Evolutionary conservation across 1,140 invertebrate species (phyloP).

Genomic region (Hydropsyche tenuis): DNA sequence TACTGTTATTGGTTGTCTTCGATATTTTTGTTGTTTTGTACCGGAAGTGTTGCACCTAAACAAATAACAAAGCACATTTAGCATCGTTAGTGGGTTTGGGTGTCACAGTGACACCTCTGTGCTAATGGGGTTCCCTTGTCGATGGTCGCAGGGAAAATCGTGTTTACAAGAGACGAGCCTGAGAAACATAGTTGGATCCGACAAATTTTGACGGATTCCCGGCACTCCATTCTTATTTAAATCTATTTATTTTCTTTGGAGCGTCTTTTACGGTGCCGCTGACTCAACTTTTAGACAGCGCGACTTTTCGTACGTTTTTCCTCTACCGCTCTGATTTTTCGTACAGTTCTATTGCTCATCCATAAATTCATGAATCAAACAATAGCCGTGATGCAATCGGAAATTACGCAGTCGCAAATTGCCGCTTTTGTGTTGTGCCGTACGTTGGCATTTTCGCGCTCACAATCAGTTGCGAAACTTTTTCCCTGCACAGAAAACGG

Average conservation of each 20-base stretch:
- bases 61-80: conserved; percentile 27
- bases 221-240: background rate
- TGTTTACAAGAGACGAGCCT: conserved; percentile 6
- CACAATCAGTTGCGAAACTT: conserved; percentile 10
- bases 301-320: no score
- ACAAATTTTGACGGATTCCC: background rate
- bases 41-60: conserved; percentile 23
- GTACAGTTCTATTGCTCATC: no score
- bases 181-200: background rate
- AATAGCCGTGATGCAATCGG: conserved; percentile 12
- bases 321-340: no score
- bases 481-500: conserved; percentile 8
- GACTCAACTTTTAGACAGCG: background rate
- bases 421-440: conserved; percentile 1
- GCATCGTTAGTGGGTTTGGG: conserved; percentile 30
- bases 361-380: conserved; percentile 1
- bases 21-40: conserved; percentile 12
- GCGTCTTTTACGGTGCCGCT: background rate
- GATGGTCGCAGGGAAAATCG: background rate
- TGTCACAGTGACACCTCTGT: conserved; percentile 31
- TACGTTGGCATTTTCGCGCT: conserved; percentile 18
- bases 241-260: no score
- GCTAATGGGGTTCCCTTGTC: conserved; percentile 30
- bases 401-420: background rate
- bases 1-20: background rate